Base-by-base conservation (phyloP, 92 coral and sea anemone genomes). In the Diadumene lineata region DNA sequence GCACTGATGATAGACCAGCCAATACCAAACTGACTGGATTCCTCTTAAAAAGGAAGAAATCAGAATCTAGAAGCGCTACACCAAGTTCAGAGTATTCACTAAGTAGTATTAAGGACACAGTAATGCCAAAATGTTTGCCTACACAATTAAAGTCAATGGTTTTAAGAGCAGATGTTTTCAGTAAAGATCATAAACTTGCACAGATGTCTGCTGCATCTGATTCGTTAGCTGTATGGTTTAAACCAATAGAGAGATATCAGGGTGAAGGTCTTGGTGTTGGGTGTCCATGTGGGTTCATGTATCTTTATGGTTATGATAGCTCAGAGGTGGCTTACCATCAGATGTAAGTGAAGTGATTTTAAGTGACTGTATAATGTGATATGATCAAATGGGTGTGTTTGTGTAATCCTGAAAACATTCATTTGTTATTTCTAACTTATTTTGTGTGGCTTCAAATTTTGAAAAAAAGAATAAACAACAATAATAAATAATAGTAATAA, bases 181-280 rank as follows among this genome's bases (percentile, higher is more conserved):
- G 74, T 73, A 78, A 87, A 56, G 33, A 64, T 51, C 74, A 66
- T 28, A n/a, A 13, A 26, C 64, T 87, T 26, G 69, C 30, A 0
- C 75, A 79, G 16, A 28, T 87, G 30, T 82, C 66, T 24, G 73
- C 82, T n/a, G 78, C 79, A 26, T 81, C 85, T 34, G 82, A 81
- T 22, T 87, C 92, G 27, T 61, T 87, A 65, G 34, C 83, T 11
- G 72, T 79, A 11, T 72, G 76, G 79, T 65, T 87, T 22, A 48
- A 34, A 17, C 68, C 79, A 11, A 57, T 30, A 16, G 53, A 71
- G 60, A 51, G 48, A 30, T 58, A 66, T 16, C 60, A 2, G n/a
- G 48, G 43, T 21, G 34, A 7, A 23, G 79, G 1, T 31, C 13
- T 60, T 6, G 82, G 75, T 1, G 25, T 11, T 21, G 72, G 78